phyloP scores from a whole-genome alignment of 2,797 vertebrate species.

The Sardinella longiceps region DNA sequence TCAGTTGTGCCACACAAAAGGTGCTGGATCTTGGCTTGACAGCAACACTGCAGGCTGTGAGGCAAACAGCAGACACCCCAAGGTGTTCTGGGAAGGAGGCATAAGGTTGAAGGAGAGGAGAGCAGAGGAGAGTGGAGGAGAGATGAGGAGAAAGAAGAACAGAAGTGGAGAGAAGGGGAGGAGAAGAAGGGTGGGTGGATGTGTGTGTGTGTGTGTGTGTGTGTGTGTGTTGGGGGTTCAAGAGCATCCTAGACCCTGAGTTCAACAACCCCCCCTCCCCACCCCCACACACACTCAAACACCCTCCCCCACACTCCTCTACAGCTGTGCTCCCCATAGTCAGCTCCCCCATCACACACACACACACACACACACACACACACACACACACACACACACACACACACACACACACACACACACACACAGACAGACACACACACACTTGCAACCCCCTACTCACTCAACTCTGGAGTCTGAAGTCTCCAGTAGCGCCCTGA shows the following conservation, averaged over 20 bases:
- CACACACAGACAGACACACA: conserved; percentile 10
- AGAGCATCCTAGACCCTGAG: conserved; percentile 28
- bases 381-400: background rate
- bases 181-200: conserved; percentile 2
- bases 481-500: conserved; percentile 69
- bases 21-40: conserved; percentile 71
- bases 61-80: conserved; percentile 68
- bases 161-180: conserved; percentile 25
- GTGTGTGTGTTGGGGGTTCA: background rate
- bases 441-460: conserved; percentile 23
- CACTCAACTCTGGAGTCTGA: conserved; percentile 53
- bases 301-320: conserved; percentile 38
- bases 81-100: conserved; percentile 59
- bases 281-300: conserved; percentile 36
- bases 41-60: conserved; percentile 59
- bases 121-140: conserved; percentile 37
- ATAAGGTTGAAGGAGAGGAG: conserved; percentile 45
- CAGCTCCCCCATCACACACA: background rate
- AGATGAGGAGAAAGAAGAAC: background rate
- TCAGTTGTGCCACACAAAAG: conserved; percentile 25
- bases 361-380: conserved; percentile 2
- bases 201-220: conserved; percentile 1
- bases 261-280: conserved; percentile 48
- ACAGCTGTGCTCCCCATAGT: conserved; percentile 30
- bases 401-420: conserved; percentile 1